Percentiles rank a stretch among this genome's conserved stretches.
Conservation (phyloP, 2,113 vertebrate genomes). For the Xyrauchen texanus region DNA sequence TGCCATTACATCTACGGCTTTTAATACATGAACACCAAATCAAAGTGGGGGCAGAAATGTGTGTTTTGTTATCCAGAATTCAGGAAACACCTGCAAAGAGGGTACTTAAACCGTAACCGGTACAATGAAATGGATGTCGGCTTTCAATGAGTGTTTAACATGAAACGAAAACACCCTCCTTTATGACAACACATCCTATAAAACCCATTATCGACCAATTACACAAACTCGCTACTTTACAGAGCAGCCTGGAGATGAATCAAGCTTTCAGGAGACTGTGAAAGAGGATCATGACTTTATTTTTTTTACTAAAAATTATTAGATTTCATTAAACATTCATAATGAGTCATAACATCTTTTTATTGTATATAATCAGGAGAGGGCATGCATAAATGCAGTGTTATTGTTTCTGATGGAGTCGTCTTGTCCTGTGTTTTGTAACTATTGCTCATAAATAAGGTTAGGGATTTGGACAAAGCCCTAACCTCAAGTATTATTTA, state of each 20-base stretch:
- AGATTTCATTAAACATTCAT: slow-evolving; percentile 35
- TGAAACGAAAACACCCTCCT: slow-evolving; percentile 53
- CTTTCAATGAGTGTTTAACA: slow-evolving; percentile 53
- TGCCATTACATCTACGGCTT: slow-evolving; percentile 33
- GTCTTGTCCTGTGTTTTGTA: no score
- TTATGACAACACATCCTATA: slow-evolving; percentile 50
- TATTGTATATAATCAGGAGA: slow-evolving; percentile 10
- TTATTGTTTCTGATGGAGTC: not conserved
- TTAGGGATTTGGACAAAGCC: no score
- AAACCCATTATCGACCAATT: slow-evolving; percentile 48
- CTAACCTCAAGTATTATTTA: no score
- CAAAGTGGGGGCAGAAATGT: not conserved
- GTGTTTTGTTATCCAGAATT: slow-evolving; percentile 8
- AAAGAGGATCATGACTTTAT: not conserved
- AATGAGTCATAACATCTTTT: slow-evolving; percentile 26
- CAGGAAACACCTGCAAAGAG: slow-evolving; percentile 42
- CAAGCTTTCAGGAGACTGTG: slow-evolving; percentile 26
- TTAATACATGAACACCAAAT: slow-evolving; percentile 9
- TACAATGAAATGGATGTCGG: slow-evolving; percentile 17
- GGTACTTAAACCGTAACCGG: slow-evolving; percentile 39
- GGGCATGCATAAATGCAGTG: not conserved
- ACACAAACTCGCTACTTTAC: slow-evolving; percentile 31
- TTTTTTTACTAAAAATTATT: not conserved
- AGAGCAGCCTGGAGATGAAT: slow-evolving; percentile 23
- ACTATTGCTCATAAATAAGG: no score